These are phyloP conservation scores for Leucophenga montana DNA, from an alignment of 2,888 invertebrate genomes.

Conservation along the genomic window DNA sequence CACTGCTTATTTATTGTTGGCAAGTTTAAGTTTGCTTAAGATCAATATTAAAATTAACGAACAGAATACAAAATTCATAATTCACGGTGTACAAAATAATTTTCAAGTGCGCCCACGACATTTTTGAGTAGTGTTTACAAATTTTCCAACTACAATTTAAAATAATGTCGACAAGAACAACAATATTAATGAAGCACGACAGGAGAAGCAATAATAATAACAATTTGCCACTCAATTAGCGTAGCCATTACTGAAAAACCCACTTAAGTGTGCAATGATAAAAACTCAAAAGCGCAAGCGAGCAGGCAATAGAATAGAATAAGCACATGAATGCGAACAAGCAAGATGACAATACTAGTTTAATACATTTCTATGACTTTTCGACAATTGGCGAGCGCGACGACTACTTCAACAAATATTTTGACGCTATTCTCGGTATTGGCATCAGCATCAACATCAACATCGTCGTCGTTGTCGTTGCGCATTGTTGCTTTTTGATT, in stretches of 20 bases:
- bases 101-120: not conserved
- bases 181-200: not conserved
- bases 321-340: not conserved
- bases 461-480: not conserved
- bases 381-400: constrained; percentile 1
- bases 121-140: too few species aligned
- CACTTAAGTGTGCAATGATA: constrained; percentile 63
- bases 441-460: too few species aligned
- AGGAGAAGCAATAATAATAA: constrained; percentile 57
- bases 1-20: too few species aligned
- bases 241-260: constrained; percentile 62
- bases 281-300: constrained; percentile 53
- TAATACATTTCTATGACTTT: constrained; percentile 28
- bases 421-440: not conserved
- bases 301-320: not conserved
- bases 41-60: too few species aligned
- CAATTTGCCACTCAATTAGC: constrained; percentile 65
- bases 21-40: too few species aligned
- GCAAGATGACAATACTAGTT: not conserved
- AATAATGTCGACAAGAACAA: constrained; percentile 31
- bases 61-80: too few species aligned
- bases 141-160: not conserved
- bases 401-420: not conserved
- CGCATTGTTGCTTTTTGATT: constrained; percentile 18
- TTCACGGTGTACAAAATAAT: not conserved